Conservation (phyloP, 2,113 vertebrate species). For the Crotalus viridis region DNA sequence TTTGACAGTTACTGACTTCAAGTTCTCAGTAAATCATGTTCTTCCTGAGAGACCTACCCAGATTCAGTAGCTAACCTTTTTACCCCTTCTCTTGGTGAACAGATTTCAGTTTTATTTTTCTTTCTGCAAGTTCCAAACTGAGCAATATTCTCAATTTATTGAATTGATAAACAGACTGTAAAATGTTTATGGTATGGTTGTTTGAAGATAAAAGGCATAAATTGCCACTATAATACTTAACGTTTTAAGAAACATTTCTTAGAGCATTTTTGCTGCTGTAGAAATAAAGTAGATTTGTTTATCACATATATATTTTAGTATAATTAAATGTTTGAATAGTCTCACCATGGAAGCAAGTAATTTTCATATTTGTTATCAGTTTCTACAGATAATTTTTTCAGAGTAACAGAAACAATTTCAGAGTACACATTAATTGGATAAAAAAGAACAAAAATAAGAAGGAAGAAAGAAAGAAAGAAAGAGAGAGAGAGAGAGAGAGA, state of each 20-base stretch:
- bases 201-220: conserved; percentile 58
- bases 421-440: not conserved
- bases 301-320: conserved; percentile 55
- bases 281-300: conserved; percentile 64
- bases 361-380: not conserved
- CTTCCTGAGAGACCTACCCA: not conserved
- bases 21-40: not conserved
- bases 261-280: conserved; percentile 50
- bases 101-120: conserved; percentile 56
- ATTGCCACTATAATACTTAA: conserved; percentile 64
- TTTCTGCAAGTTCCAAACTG: conserved; percentile 65
- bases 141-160: conserved; percentile 62
- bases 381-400: not conserved
- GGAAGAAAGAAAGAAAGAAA: too few relatives aligned
- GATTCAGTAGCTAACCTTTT: conserved; percentile 14
- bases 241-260: conserved; percentile 47
- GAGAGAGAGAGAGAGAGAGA: too few relatives aligned
- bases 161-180: conserved; percentile 64
- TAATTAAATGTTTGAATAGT: conserved; percentile 62
- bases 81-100: conserved; percentile 31
- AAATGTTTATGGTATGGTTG: conserved; percentile 54
- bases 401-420: not conserved
- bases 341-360: conserved; percentile 38
- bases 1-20: not conserved
- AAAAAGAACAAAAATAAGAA: not conserved